Conservation (phyloP, 2,113 vertebrate genomes). For the Porphyrio hochstetteri region DNA sequence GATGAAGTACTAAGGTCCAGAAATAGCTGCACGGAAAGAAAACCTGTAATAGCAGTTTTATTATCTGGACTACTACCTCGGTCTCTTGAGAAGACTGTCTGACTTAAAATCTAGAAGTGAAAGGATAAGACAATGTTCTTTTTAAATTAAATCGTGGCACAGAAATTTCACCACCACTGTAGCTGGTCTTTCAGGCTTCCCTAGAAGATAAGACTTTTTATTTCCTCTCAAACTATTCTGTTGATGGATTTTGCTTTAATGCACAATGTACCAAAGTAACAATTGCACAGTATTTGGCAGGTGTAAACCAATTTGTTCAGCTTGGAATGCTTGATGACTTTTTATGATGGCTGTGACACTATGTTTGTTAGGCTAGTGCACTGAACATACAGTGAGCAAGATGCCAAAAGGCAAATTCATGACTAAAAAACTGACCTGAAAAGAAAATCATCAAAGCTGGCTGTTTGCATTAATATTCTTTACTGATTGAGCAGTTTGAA, state of each 20-base stretch:
- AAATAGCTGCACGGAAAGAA: not conserved
- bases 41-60: not conserved
- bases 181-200: not conserved
- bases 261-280: not conserved
- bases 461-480: not conserved
- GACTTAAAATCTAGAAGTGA: not conserved
- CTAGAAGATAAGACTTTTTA: not conserved
- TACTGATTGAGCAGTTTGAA: not conserved
- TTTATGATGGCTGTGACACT: not conserved
- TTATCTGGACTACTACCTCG: not conserved
- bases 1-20: not conserved
- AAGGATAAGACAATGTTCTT: not conserved
- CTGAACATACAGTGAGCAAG: conserved; percentile 20
- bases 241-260: conserved; percentile 10
- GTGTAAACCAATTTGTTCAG: conserved; percentile 18
- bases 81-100: not conserved
- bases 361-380: conserved; percentile 22
- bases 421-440: not conserved
- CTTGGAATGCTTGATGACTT: not conserved
- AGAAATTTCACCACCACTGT: not conserved
- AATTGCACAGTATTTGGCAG: not conserved
- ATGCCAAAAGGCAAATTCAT: not conserved
- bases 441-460: not conserved
- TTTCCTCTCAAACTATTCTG: not conserved
- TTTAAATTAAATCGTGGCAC: not conserved